Evolutionary conservation across 35 echinoderm and acorn worm species (phyloP), one percentile per base, ranked within the genome.

Genomic region (Lytechinus variegatus): DNA sequence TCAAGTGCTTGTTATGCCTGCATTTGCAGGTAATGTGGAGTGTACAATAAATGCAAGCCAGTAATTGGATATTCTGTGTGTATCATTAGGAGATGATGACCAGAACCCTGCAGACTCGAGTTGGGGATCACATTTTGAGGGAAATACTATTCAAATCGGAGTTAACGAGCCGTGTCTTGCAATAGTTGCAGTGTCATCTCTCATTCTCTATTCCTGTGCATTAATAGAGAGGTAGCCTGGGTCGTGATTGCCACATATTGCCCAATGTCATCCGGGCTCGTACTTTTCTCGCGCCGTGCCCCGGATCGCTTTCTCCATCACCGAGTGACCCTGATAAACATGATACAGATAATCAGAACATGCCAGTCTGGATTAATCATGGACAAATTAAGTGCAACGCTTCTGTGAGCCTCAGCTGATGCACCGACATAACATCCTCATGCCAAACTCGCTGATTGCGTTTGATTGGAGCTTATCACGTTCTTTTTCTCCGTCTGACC

Each of bases 271-370:
- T 79, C 66, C 16, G 66, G 66, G 66, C 66, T 79, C 14, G 66
- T 79, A 79, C 66, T 79, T 79, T 79, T 21, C 16, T 21, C 1
- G 66, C 66, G 16, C 4, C 66, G 66, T 79, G 66, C 66, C 66
- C 66, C 66, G 19, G 66, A 79, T 79, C 66, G 66, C 66, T 79
- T 79, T 79, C 66, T 24, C 66, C 66, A 24, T 19, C n/a, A 24
- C 19, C 21, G 66, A 79, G 21, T 79, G 66, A 79, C 66, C 66
- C 66, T 79, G 66, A 24, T 79, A 79, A 79, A 79, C 66, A 19
- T 79, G 66, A 79, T 79, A 79, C n/a, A 19, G 66, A 79, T 79
- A 79, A 79, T 79, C 66, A n/a, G 66, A 79, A n/a, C 21, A 79
- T 24, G 66, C 66, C 66, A 79, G 14, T 79, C 66, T 79, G 21